phyloP scores from a whole-genome alignment of 1,140 invertebrate genomes.

The Chlorops oryzae region DNA sequence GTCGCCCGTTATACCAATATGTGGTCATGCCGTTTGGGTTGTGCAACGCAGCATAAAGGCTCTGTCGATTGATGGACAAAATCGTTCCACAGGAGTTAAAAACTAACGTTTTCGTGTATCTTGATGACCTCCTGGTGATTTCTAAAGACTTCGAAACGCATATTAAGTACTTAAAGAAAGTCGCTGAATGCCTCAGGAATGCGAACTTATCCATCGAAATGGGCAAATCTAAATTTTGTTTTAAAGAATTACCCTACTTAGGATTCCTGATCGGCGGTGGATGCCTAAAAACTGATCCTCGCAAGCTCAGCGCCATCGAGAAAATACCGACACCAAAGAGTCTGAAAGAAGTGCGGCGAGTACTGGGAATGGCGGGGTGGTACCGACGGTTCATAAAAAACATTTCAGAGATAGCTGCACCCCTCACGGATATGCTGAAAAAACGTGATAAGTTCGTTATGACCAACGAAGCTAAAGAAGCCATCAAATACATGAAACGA shows the following conservation, averaged over 20 bases:
- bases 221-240: neutral
- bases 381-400: neutral
- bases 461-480: neutral
- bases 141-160: neutral
- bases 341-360: neutral
- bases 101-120: slow-evolving; percentile 10
- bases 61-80: slow-evolving; percentile 10
- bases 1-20: neutral
- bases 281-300: neutral
- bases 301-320: neutral
- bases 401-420: neutral
- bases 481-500: slow-evolving; percentile 6
- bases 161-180: neutral
- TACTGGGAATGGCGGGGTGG: neutral
- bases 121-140: slow-evolving; percentile 9
- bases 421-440: slow-evolving; percentile 4
- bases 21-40: neutral
- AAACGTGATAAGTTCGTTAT: neutral
- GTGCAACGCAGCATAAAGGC: neutral
- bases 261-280: neutral
- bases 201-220: neutral
- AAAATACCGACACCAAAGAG: neutral
- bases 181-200: neutral
- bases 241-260: neutral
- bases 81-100: slow-evolving; percentile 1